phyloP scores from a whole-genome alignment of 2,888 invertebrate species.

The Athalia cordata region DNA sequence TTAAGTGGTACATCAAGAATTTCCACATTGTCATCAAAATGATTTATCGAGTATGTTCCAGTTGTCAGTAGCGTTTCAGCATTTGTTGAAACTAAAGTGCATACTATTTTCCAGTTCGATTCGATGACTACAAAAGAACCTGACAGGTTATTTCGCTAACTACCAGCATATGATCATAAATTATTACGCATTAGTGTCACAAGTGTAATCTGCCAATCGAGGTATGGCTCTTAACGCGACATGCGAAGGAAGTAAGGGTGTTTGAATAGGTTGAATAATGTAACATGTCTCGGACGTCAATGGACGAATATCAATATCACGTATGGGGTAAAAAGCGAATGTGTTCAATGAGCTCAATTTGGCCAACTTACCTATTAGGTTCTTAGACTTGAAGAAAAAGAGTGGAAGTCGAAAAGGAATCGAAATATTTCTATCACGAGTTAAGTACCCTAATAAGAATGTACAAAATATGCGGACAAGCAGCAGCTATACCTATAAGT shows the following conservation, averaged over 20 bases:
- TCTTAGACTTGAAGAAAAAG: background rate
- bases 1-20: too few relatives aligned
- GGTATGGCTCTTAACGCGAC: background rate
- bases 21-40: too few relatives aligned
- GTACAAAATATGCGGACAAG: background rate
- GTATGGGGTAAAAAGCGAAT: too few relatives aligned
- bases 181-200: constrained; percentile 32
- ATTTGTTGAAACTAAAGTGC: background rate
- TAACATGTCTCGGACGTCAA: too few relatives aligned
- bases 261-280: background rate
- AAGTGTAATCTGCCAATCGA: constrained; percentile 1
- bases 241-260: background rate
- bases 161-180: constrained; percentile 28
- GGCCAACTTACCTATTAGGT: background rate
- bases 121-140: constrained; percentile 5
- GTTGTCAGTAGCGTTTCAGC: background rate
- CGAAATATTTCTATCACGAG: background rate
- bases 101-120: background rate
- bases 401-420: too few relatives aligned
- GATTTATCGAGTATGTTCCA: background rate
- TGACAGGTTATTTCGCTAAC: constrained; percentile 34
- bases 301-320: background rate
- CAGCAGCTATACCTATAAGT: background rate
- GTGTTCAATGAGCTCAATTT: background rate
- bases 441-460: background rate